Evolutionary conservation across 37 sponge, comb jelly and placozoan genomes (phyloP).

Genomic region (Aplysina aerophoba): DNA sequence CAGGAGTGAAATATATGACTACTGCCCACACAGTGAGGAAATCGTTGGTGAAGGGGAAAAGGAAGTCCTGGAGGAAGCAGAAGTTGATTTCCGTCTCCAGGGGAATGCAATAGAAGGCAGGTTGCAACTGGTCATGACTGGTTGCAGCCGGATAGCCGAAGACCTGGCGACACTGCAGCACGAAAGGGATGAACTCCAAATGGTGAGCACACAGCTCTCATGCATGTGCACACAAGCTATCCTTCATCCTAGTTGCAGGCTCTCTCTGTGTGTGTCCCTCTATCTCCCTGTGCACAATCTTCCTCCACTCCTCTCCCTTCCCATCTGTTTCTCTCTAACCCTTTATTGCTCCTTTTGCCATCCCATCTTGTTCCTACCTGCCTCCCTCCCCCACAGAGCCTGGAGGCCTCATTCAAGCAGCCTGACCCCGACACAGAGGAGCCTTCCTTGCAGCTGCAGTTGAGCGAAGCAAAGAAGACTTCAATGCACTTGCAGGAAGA

Average conservation of each 20-base stretch:
- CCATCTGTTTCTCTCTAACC: not conserved
- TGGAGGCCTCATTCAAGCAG: not conserved
- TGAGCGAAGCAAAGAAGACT: no score
- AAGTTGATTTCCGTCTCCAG: not conserved
- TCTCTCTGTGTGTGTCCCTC: no score
- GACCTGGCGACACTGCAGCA: not conserved
- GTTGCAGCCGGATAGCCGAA: not conserved
- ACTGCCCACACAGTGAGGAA: not conserved
- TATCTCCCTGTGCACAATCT: no score
- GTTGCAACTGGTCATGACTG: slow-evolving; percentile 14
- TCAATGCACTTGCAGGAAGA: no score
- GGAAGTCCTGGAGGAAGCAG: slow-evolving; percentile 28
- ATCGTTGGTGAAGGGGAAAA: slow-evolving; percentile 23
- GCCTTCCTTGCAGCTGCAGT: no score
- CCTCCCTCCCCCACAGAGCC: not conserved
- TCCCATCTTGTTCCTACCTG: not conserved
- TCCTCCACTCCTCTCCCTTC: not conserved
- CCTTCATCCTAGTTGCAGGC: no score
- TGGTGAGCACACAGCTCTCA: not conserved
- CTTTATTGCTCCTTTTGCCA: no score
- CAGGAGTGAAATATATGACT: not conserved
- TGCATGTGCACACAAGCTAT: no score
- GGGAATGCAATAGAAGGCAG: not conserved
- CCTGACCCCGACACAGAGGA: no score
- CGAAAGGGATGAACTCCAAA: slow-evolving; percentile 2